These are phyloP conservation scores for Melieria omissa DNA, from an alignment of 2,888 invertebrate species.

Conservation along the genomic window DNA sequence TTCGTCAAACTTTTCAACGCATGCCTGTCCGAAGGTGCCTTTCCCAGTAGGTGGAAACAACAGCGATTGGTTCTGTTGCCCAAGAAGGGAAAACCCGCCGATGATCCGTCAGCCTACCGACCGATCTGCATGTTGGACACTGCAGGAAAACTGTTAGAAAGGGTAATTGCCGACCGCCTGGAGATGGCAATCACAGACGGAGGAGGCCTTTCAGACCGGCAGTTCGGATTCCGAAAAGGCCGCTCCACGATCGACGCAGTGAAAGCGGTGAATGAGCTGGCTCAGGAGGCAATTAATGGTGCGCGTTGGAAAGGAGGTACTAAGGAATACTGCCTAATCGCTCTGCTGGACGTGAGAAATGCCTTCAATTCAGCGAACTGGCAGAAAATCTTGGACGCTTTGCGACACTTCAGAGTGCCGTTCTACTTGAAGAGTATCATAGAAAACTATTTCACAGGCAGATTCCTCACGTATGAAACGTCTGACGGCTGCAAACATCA, in stretches of 20 bases:
- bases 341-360: constrained; percentile 26
- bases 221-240: constrained; percentile 29
- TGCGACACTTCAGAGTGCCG: too few species aligned
- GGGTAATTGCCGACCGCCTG: constrained; percentile 6
- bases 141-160: constrained; percentile 13
- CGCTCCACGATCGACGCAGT: constrained; percentile 22
- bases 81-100: constrained; percentile 10
- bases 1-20: too few species aligned
- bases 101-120: constrained; percentile 19
- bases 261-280: not conserved
- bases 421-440: too few species aligned
- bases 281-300: constrained; percentile 18
- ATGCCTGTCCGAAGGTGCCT: constrained; percentile 11
- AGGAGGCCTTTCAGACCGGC: not conserved
- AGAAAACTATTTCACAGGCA: too few species aligned
- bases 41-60: constrained; percentile 10
- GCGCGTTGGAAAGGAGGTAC: constrained; percentile 11
- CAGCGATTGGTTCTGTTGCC: constrained; percentile 22
- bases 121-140: constrained; percentile 23
- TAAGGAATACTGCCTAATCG: constrained; percentile 27
- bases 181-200: not conserved
- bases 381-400: constrained; percentile 3
- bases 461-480: too few species aligned
- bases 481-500: too few species aligned
- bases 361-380: constrained; percentile 35